phyloP scores from a whole-genome alignment of 2,888 invertebrate species.

The Sipunculus nudus region DNA sequence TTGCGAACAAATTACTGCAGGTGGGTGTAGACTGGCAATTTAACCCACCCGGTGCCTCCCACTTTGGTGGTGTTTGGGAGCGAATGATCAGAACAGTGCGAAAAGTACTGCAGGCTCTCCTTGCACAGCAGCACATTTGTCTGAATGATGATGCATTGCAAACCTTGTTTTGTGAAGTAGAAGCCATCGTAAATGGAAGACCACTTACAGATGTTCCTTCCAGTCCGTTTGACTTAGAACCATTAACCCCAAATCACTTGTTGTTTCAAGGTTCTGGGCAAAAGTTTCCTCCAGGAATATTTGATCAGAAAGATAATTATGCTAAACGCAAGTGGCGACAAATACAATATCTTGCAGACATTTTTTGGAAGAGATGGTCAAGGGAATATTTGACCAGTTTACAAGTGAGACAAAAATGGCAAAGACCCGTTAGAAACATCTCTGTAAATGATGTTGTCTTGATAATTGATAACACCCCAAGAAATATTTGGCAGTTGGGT shows the following conservation, averaged over 20 bases:
- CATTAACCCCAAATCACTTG: background rate
- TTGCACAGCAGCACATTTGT: background rate
- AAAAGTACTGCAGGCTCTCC: background rate
- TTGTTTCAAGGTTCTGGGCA: background rate
- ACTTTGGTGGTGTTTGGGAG: slow-evolving; percentile 3
- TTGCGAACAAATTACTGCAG: background rate
- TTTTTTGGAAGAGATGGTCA: slow-evolving; percentile 29
- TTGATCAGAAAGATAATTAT: slow-evolving; percentile 22
- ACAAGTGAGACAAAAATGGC: slow-evolving; percentile 18
- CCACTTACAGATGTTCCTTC: background rate
- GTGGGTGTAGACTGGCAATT: background rate
- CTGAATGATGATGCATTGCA: background rate
- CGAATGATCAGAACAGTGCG: slow-evolving; percentile 1
- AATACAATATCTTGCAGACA: slow-evolving; percentile 25
- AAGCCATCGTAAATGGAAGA: background rate
- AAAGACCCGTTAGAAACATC: background rate
- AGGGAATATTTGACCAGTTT: slow-evolving; percentile 13
- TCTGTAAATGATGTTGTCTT: slow-evolving; percentile 14
- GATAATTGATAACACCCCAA: slow-evolving; percentile 17
- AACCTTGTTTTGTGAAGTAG: slow-evolving; percentile 4
- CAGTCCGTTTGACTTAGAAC: background rate
- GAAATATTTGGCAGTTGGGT: slow-evolving; percentile 23
- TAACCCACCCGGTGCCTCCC: slow-evolving; percentile 7
- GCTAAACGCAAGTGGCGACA: slow-evolving; percentile 26
- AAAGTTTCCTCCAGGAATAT: slow-evolving; percentile 18